Conservation (phyloP, 2,113 vertebrate genomes). For the Triplophysa siluroides region DNA sequence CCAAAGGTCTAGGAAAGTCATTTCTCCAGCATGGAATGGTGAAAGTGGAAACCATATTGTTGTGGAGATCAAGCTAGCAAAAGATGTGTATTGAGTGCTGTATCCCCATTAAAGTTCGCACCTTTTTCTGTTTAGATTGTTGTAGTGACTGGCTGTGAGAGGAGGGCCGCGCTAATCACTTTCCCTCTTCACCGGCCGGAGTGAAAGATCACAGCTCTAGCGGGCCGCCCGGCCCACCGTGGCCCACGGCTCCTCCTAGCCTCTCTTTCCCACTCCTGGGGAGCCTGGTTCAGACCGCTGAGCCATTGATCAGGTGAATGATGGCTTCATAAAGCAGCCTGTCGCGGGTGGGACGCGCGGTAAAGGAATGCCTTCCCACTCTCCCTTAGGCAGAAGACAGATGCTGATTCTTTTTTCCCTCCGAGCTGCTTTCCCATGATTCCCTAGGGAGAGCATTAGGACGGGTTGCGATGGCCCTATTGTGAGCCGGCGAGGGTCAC, state of each 20-base stretch:
- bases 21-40: too few species aligned
- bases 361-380: constrained; percentile 66
- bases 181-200: constrained; percentile 73
- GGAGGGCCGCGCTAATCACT: constrained; percentile 70
- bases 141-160: constrained; percentile 40
- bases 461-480: constrained; percentile 69
- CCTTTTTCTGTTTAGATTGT: not conserved
- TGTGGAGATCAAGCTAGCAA: not conserved
- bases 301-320: constrained; percentile 74
- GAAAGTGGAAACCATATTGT: not conserved
- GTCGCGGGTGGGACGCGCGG: constrained; percentile 48
- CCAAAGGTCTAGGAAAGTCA: too few species aligned
- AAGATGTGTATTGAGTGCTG: constrained; percentile 53
- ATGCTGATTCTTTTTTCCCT: constrained; percentile 67
- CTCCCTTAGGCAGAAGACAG: constrained; percentile 70
- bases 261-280: constrained; percentile 66
- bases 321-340: constrained; percentile 77
- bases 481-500: constrained; percentile 56
- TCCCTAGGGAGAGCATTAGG: constrained; percentile 68
- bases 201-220: constrained; percentile 73
- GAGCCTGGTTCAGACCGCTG: constrained; percentile 66
- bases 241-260: constrained; percentile 58
- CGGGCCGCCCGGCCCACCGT: constrained; percentile 62
- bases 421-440: constrained; percentile 70
- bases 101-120: constrained; percentile 45